phyloP scores from a whole-genome alignment of 1,140 invertebrate species.

The Bombus sylvicola region DNA sequence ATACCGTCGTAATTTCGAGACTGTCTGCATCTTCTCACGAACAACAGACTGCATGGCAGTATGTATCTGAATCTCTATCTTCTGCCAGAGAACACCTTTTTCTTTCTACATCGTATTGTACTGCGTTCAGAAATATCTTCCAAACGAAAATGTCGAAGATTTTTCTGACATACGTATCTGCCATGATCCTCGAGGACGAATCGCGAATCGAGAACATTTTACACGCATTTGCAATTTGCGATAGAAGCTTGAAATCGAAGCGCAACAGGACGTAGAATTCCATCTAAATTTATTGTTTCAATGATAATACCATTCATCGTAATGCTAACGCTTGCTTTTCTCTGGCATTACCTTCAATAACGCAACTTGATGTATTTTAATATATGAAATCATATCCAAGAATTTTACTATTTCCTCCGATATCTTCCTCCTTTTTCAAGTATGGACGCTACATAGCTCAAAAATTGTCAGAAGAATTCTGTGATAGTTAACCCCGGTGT shows the following conservation, averaged over 20 bases:
- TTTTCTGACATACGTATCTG: not conserved
- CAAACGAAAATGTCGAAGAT: too few species aligned
- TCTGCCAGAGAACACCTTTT: not conserved
- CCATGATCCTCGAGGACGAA: not conserved
- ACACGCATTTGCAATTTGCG: not conserved
- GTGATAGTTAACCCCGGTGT: too few species aligned
- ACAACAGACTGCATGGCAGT: constrained; percentile 76
- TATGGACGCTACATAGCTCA: not conserved
- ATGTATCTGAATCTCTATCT: constrained; percentile 64
- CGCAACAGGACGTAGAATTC: not conserved
- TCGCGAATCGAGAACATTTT: too few species aligned
- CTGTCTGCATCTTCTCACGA: constrained; percentile 49
- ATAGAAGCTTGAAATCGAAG: too few species aligned
- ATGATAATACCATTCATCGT: too few species aligned
- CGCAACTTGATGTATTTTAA: not conserved
- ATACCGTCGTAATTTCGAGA: constrained; percentile 51
- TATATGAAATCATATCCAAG: not conserved
- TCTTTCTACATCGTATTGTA: not conserved
- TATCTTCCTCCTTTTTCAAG: not conserved
- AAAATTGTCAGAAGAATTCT: not conserved
- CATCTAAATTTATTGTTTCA: too few species aligned
- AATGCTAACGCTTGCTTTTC: not conserved
- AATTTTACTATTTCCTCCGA: not conserved
- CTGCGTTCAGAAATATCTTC: not conserved
- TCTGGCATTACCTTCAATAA: not conserved